phyloP scores from a whole-genome alignment of 2,888 invertebrate genomes.

The Pyrochroa serraticornis region DNA sequence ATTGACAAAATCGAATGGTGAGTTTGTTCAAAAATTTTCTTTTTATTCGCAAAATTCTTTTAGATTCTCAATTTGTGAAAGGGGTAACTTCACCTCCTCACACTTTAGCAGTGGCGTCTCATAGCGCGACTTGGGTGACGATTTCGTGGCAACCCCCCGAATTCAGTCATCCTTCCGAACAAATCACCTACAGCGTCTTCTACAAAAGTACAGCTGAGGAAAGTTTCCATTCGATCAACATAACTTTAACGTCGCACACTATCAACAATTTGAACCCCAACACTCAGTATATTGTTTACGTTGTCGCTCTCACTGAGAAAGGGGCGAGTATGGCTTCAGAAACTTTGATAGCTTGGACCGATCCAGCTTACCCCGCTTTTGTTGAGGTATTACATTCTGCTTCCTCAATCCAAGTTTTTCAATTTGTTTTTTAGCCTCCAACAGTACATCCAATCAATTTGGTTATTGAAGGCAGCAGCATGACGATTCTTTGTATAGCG shows the following conservation, averaged over 20 bases:
- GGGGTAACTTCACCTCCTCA: constrained; percentile 84
- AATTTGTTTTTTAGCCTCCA: constrained; percentile 67
- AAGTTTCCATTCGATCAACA: constrained; percentile 67
- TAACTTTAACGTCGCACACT: constrained; percentile 73
- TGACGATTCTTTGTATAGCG: constrained; percentile 85
- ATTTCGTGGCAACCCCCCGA: constrained; percentile 86
- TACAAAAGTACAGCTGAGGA: constrained; percentile 71
- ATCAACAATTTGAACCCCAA: constrained; percentile 77
- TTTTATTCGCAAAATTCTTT: not conserved
- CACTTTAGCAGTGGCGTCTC: constrained; percentile 76
- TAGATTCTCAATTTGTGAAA: constrained; percentile 58
- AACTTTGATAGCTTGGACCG: constrained; percentile 84
- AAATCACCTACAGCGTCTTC: constrained; percentile 75
- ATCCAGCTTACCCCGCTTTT: constrained; percentile 84
- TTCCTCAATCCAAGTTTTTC: constrained; percentile 1
- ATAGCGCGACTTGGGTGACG: constrained; percentile 82
- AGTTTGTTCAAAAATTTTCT: constrained; percentile 27
- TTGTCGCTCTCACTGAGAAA: constrained; percentile 70
- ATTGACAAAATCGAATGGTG: constrained; percentile 64
- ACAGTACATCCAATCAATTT: constrained; percentile 83
- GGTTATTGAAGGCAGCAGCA: constrained; percentile 82
- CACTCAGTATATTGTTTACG: constrained; percentile 82
- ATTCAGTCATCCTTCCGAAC: constrained; percentile 80
- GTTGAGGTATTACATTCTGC: constrained; percentile 80
- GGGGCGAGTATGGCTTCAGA: constrained; percentile 81